phyloP scores from a whole-genome alignment of 2,888 invertebrate species.

The Silvanus unidentatus region DNA sequence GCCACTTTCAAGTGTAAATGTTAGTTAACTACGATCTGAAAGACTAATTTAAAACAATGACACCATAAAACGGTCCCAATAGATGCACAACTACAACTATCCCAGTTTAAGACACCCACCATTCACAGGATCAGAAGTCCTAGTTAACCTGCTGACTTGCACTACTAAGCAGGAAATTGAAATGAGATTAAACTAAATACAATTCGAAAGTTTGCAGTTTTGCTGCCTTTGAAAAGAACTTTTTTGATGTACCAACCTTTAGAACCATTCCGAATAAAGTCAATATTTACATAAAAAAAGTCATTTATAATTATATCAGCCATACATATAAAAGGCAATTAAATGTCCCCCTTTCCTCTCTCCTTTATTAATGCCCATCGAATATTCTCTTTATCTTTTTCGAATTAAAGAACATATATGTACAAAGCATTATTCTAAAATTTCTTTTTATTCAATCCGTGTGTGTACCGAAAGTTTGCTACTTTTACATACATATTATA shows the following conservation, averaged over 20 bases:
- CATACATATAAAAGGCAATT: too few species aligned
- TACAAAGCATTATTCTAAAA: too few species aligned
- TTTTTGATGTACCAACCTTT: too few species aligned
- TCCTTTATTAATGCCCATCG: too few species aligned
- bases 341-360: too few species aligned
- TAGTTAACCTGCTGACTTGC: conserved; percentile 23
- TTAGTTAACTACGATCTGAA: too few species aligned
- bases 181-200: conserved; percentile 35
- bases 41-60: not conserved
- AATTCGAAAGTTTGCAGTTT: conserved; percentile 19
- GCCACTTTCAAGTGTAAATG: not conserved
- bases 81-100: not conserved
- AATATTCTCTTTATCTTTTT: too few species aligned
- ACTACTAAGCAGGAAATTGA: conserved; percentile 30
- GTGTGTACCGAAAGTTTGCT: conserved; percentile 9
- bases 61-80: not conserved
- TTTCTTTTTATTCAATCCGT: conserved; percentile 13
- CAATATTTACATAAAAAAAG: too few species aligned
- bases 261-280: too few species aligned
- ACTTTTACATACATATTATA: conserved; percentile 9
- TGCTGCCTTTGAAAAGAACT: too few species aligned
- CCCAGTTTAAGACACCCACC: not conserved
- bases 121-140: not conserved
- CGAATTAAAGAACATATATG: too few species aligned
- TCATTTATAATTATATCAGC: too few species aligned